Percentiles rank a stretch among this genome's conserved stretches.
Evolutionary conservation across 2,888 invertebrate species (phyloP).

Genomic region (Ophion slaviceki): DNA sequence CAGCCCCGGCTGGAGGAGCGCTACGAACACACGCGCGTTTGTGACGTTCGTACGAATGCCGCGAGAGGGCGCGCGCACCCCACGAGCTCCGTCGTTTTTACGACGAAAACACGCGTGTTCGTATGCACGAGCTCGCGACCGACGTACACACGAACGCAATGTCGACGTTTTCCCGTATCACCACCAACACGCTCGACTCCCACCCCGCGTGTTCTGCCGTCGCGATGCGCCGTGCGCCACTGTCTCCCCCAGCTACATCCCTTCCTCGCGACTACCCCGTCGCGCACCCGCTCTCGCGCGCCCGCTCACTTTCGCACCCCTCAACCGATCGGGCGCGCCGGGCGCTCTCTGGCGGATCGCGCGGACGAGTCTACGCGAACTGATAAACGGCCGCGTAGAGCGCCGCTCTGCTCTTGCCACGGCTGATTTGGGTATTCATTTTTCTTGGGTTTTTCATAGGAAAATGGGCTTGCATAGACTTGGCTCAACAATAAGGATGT

Average conservation of each 20-base stretch:
- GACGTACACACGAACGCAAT: conserved; percentile 18
- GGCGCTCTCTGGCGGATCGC: conserved; percentile 34
- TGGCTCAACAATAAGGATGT: no score
- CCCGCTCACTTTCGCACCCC: neutral
- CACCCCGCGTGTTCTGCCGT: conserved; percentile 21
- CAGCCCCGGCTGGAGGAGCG: conserved; percentile 11
- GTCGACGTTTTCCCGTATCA: conserved; percentile 20
- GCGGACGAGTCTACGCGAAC: neutral
- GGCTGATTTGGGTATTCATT: neutral
- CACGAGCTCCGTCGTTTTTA: conserved; percentile 23
- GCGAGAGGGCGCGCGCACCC: conserved; percentile 8
- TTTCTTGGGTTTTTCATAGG: neutral
- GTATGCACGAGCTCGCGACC: conserved; percentile 7
- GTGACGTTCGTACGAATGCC: conserved; percentile 5
- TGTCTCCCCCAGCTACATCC: conserved; percentile 46
- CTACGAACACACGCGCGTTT: conserved; percentile 24
- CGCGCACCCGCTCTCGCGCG: conserved; percentile 30
- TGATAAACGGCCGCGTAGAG: neutral
- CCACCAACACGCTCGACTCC: conserved; percentile 27
- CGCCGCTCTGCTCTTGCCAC: neutral
- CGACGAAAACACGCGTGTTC: conserved; percentile 23
- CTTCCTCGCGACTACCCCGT: conserved; percentile 43
- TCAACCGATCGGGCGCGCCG: neutral
- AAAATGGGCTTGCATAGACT: neutral
- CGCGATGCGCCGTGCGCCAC: conserved; percentile 57